Conservation (phyloP, 2,113 vertebrate species). For the Lophius piscatorius region DNA sequence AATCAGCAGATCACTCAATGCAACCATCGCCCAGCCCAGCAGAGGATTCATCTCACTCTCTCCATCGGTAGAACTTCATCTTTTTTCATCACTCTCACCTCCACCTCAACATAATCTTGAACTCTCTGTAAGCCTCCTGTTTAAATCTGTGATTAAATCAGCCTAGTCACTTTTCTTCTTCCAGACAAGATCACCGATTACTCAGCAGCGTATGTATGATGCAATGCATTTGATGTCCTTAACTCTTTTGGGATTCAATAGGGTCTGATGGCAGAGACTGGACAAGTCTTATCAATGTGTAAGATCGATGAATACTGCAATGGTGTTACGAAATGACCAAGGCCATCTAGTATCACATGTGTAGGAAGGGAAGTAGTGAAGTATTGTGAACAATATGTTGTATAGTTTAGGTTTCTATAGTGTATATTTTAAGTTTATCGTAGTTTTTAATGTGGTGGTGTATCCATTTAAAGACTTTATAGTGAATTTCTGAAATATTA, state of each 20-base stretch:
- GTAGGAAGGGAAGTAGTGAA: constrained; percentile 1
- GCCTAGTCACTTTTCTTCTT: constrained; percentile 28
- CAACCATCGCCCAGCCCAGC: constrained; percentile 1
- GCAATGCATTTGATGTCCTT: constrained; percentile 33
- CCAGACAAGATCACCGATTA: constrained; percentile 46
- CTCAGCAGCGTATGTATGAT: constrained; percentile 15
- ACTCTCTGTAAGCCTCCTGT: constrained; percentile 5
- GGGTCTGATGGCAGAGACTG: constrained; percentile 22
- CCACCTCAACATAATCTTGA: constrained; percentile 1
- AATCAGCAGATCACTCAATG: neutral
- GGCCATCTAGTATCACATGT: neutral
- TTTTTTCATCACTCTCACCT: neutral
- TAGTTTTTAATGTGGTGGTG: neutral
- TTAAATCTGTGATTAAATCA: constrained; percentile 39
- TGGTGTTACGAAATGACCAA: constrained; percentile 19
- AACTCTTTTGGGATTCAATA: constrained; percentile 30
- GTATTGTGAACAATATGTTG: neutral
- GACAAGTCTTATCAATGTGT: constrained; percentile 34
- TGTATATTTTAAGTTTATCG: constrained; percentile 6
- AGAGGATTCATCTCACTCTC: neutral
- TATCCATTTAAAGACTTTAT: neutral
- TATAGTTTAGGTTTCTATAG: neutral
- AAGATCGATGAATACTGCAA: constrained; percentile 35
- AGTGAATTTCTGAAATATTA: constrained; percentile 14
- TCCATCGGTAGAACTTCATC: constrained; percentile 3